Conservation (phyloP, 2,113 vertebrate genomes). For the Chroicocephalus ridibundus region DNA sequence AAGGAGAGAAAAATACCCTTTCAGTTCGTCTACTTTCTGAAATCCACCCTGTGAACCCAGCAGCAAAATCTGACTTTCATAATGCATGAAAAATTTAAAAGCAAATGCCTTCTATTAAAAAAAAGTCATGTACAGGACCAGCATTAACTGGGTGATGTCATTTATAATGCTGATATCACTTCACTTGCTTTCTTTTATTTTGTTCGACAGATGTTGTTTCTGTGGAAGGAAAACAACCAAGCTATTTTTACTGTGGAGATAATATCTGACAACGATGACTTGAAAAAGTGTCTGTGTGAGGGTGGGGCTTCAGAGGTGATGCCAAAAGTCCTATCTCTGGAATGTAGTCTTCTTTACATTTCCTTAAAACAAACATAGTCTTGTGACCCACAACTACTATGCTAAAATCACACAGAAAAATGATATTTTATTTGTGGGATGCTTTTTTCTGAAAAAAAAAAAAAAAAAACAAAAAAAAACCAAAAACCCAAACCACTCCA, state of each 20-base stretch:
- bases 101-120: not conserved
- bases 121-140: not conserved
- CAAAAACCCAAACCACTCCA: not conserved
- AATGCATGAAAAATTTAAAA: not conserved
- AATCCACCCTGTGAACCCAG: not conserved
- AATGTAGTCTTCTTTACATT: not conserved
- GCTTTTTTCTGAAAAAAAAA: not conserved
- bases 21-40: not conserved
- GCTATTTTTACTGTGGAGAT: not conserved
- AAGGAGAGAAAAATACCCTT: not conserved
- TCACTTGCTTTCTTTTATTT: not conserved
- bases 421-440: not conserved
- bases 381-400: not conserved
- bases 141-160: not conserved
- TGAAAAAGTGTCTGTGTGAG: not conserved
- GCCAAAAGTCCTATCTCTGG: not conserved
- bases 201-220: not conserved
- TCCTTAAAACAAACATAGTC: not conserved
- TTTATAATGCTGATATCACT: not conserved
- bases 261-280: not conserved
- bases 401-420: not conserved
- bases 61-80: not conserved
- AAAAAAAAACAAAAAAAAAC: not conserved
- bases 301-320: not conserved
- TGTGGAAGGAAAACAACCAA: not conserved